These are phyloP conservation scores for Delphinapterus leucas DNA, from an alignment of 2,113 vertebrate species.

Conservation along the genomic window DNA sequence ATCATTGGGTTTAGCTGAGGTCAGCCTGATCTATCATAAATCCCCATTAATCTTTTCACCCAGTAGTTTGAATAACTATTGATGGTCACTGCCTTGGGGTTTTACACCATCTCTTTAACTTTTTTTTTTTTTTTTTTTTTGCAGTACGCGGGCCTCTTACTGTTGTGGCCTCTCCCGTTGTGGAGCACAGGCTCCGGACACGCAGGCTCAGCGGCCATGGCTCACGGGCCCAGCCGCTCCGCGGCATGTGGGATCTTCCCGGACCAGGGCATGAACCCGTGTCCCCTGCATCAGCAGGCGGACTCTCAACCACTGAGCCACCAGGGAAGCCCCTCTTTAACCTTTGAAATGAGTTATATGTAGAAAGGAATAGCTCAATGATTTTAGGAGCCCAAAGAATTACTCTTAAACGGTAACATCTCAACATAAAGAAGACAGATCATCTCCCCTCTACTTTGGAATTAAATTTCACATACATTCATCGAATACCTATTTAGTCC, in stretches of 20 bases:
- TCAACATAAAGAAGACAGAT: neutral
- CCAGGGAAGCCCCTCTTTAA: neutral
- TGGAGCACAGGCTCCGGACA: no score
- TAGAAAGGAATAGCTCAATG: conserved; percentile 11
- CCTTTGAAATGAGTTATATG: neutral
- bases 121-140: neutral
- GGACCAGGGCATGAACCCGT: no score
- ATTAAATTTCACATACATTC: conserved; percentile 20
- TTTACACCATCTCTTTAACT: conserved; percentile 30
- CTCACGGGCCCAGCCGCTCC: no score
- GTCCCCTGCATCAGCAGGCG: no score
- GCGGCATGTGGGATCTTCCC: no score
- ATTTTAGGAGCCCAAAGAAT: conserved; percentile 29
- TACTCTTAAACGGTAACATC: neutral
- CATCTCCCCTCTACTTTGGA: neutral
- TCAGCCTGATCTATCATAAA: neutral
- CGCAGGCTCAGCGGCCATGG: no score
- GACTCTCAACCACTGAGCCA: no score
- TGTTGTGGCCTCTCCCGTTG: no score
- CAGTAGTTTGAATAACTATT: conserved; percentile 1
- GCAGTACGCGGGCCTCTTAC: no score
- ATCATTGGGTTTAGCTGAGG: neutral
- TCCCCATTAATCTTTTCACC: neutral
- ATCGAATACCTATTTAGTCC: conserved; percentile 11
- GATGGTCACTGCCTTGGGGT: neutral